Evolutionary conservation across 2,797 vertebrate species (phyloP).

Genomic region (Setipinna tenuifilis): DNA sequence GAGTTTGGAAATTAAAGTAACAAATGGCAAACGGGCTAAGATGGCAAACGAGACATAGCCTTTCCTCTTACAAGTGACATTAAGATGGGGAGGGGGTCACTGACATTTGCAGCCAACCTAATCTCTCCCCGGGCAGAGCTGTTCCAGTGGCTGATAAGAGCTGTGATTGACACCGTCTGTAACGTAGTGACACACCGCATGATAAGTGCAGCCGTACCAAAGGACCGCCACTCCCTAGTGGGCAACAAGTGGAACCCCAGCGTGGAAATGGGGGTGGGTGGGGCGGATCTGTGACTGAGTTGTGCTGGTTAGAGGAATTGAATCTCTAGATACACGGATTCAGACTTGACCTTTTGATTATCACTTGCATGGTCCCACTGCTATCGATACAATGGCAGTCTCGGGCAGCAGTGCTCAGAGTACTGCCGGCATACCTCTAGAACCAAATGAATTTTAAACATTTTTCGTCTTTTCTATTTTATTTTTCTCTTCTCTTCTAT

Average conservation of each 20-base stretch:
- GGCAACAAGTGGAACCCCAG: conserved; percentile 35
- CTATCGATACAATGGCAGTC: background rate
- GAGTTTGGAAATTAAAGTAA: background rate
- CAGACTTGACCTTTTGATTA: conserved; percentile 56
- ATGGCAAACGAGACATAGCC: background rate
- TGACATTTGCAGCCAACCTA: conserved; percentile 58
- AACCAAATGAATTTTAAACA: background rate
- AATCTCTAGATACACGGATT: conserved; percentile 36
- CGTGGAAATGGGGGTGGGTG: conserved; percentile 32
- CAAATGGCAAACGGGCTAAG: background rate
- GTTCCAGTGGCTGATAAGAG: conserved; percentile 23
- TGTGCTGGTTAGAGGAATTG: conserved; percentile 22
- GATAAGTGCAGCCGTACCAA: conserved; percentile 48
- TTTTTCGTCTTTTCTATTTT: background rate
- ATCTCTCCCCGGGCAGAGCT: conserved; percentile 48
- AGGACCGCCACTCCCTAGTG: conserved; percentile 24
- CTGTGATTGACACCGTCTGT: conserved; percentile 54
- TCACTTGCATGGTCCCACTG: conserved; percentile 31
- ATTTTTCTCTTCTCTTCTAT: background rate
- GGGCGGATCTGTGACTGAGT: conserved; percentile 17
- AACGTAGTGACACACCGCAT: conserved; percentile 36
- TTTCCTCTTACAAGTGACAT: conserved; percentile 53
- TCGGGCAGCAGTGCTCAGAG: background rate
- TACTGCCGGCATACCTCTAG: background rate
- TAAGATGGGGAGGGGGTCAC: conserved; percentile 56